Conservation (phyloP, 92 coral and sea anemone genomes). For the Porites evermanni region DNA sequence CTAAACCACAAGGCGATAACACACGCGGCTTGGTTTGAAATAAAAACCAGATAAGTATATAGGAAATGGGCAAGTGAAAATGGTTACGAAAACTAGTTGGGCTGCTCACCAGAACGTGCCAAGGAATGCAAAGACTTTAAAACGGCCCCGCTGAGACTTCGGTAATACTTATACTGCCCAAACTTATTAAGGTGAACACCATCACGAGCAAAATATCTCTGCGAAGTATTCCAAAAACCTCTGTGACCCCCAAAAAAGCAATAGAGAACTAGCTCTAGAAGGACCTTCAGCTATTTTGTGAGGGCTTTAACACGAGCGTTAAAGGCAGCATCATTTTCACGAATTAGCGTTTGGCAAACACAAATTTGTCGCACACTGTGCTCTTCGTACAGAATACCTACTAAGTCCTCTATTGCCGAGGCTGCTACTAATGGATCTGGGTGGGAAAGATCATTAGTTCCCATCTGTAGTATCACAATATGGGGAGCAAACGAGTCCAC, state of each 20-base stretch:
- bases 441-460: too few relatives aligned
- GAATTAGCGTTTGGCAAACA: too few relatives aligned
- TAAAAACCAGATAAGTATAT: background rate
- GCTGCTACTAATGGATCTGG: too few relatives aligned
- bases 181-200: conserved; percentile 9
- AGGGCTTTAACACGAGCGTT: background rate
- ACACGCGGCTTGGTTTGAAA: too few relatives aligned
- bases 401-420: too few relatives aligned
- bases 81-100: background rate
- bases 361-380: too few relatives aligned
- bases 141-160: conserved; percentile 52
- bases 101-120: background rate
- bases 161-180: conserved; percentile 10
- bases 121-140: background rate
- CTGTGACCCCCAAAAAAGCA: conserved; percentile 35
- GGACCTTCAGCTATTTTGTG: conserved; percentile 4
- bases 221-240: conserved; percentile 29
- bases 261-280: conserved; percentile 14
- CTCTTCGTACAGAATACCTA: too few relatives aligned
- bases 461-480: too few relatives aligned
- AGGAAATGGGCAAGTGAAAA: background rate
- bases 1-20: too few relatives aligned
- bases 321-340: background rate
- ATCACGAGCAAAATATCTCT: conserved; percentile 6
- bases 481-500: too few relatives aligned